A percentile compares a stretch with the other conserved stretches of the same genome.
These are phyloP conservation scores for Cephus nigrinus DNA, from an alignment of 2,888 invertebrate species.

Conservation along the genomic window DNA sequence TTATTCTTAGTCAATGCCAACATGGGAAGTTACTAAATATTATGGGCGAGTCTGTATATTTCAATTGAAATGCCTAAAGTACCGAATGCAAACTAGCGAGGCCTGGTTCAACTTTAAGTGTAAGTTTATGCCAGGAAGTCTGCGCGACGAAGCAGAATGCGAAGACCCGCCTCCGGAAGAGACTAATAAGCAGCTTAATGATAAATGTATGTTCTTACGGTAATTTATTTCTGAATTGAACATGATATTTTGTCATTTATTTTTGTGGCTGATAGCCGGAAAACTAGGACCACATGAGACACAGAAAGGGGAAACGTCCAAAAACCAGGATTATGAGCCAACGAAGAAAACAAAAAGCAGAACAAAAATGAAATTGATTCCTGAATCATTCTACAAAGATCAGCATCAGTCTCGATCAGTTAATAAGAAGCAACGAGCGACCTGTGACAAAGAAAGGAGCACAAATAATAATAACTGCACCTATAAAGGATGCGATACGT, in stretches of 20 bases:
- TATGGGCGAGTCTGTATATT: conserved; percentile 46
- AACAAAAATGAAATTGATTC: background rate
- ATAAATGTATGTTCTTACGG: background rate
- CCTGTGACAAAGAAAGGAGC: background rate
- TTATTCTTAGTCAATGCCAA: conserved; percentile 39
- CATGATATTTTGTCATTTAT: background rate
- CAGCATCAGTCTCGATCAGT: background rate
- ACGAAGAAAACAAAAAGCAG: background rate
- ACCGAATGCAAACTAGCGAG: conserved; percentile 46
- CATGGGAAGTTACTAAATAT: conserved; percentile 52
- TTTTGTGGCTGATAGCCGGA: background rate
- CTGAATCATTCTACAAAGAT: background rate
- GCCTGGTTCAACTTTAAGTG: conserved; percentile 46
- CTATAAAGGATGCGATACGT: background rate
- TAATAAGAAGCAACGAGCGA: background rate
- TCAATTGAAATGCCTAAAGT: conserved; percentile 46
- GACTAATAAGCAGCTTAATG: background rate
- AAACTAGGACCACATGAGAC: background rate
- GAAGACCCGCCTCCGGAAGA: conserved; percentile 21
- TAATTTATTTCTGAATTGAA: background rate
- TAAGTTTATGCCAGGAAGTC: conserved; percentile 43
- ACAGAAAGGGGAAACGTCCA: background rate
- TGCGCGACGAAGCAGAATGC: conserved; percentile 33
- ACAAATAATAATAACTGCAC: background rate
- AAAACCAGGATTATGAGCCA: background rate